Base-by-base conservation (phyloP, 2,797 vertebrate species). In the Phataginus tricuspis region DNA sequence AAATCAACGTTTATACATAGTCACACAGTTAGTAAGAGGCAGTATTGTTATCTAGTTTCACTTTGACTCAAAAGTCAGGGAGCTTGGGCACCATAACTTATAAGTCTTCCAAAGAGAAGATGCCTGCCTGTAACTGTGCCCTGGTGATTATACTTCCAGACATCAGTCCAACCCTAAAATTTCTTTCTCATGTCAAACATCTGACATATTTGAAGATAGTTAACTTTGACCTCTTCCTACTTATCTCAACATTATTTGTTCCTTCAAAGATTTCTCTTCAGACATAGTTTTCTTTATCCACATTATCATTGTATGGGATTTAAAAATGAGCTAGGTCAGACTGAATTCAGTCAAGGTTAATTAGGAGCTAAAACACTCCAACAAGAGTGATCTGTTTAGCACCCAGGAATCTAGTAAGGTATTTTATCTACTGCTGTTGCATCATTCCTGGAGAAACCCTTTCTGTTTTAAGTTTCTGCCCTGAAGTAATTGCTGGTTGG, bases 401-500 rank as follows among this genome's bases (percentile, higher is more conserved):
- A 92, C 13, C 69, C 83, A 29, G 19, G 45, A 51, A 84, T 27
- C 57, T 69, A 63, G 66, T 77, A 77, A 86, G 8, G 29, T 63
- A 68, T 74, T 90, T 96, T 94, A 94, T 61, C 63, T 83, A 59
- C 61, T 68, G 19, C 75, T 86, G 31, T 83, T 74, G 80, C 19
- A 64, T 72, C 4, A 49, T 90, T 90, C 39, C 49, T 66, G 29
- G 19, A 91, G 94, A 83, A 61, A 86, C 11, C 29, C 61, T 37
- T 49, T 86, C 27, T 74, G 4, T 80, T 92, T 61, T 84, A 75
- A 86, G 59, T 66, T 92, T 93, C 64, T 83, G 21, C 49, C 61
- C 31, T 61, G 57, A 86, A 90, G 88, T 86, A 94, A 96, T 96
- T 96, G 61, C 34, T 72, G 74, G 45, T 72, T 94, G 77, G 68